Evolutionary conservation across 64 coral and sea anemone species (phyloP).

Genomic region (Montipora capricornis): DNA sequence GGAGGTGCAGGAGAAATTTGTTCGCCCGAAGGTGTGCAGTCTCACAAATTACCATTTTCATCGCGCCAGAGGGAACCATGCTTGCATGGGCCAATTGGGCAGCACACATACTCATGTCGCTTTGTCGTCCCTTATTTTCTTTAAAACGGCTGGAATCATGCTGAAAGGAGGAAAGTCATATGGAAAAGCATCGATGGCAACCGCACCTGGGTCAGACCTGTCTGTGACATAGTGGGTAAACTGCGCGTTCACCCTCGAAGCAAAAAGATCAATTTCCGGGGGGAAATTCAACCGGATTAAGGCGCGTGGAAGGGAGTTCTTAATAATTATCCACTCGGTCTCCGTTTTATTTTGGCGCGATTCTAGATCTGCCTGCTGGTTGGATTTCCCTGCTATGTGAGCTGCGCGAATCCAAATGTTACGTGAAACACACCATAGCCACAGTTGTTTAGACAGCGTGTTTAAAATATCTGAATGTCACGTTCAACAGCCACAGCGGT

Average conservation of each 20-base stretch:
- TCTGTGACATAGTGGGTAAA: conserved; percentile 9
- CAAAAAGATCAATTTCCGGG: conserved; percentile 61
- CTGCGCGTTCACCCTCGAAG: conserved; percentile 34
- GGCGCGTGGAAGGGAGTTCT: neutral
- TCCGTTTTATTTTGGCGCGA: conserved; percentile 16
- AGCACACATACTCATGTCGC: neutral
- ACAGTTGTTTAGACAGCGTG: neutral
- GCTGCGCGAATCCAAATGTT: conserved; percentile 29
- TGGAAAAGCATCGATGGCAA: conserved; percentile 33
- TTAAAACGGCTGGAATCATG: neutral
- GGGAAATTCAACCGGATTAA: neutral
- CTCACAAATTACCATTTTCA: conserved; percentile 5
- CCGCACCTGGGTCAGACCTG: neutral
- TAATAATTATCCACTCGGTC: conserved; percentile 47
- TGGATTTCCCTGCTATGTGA: conserved; percentile 52
- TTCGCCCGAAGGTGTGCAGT: neutral
- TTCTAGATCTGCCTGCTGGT: conserved; percentile 37
- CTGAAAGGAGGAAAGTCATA: conserved; percentile 38
- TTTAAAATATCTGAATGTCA: conserved; percentile 33
- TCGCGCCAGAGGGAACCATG: neutral
- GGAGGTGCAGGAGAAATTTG: conserved; percentile 21
- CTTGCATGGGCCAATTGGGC: neutral
- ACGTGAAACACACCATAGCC: conserved; percentile 30
- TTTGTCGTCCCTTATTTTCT: neutral
- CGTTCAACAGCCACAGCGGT: conserved; percentile 44